Evolutionary conservation across 2,888 invertebrate genomes (phyloP).

Genomic region (Agonum fuliginosum): DNA sequence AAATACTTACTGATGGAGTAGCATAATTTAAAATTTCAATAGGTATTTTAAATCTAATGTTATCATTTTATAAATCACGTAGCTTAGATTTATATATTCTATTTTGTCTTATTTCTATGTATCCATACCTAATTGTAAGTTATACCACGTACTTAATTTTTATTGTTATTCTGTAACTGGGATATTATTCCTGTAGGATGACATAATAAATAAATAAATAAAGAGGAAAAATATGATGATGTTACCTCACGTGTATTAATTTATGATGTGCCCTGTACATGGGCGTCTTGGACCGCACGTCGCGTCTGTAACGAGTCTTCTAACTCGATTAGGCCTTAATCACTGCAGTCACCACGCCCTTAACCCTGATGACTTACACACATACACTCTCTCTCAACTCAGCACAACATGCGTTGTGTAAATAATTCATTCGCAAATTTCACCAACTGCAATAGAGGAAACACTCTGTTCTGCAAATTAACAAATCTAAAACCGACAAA

Average conservation of each 20-base stretch:
- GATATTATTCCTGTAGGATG: too few relatives aligned
- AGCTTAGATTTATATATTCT: too few relatives aligned
- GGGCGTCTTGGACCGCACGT: constrained; percentile 26
- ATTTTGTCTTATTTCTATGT: too few relatives aligned
- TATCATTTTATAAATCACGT: too few relatives aligned
- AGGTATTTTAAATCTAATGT: too few relatives aligned
- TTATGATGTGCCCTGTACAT: constrained; percentile 5
- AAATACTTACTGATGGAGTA: too few relatives aligned
- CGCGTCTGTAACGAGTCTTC: constrained; percentile 50
- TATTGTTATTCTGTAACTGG: too few relatives aligned
- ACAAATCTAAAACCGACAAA: constrained; percentile 31
- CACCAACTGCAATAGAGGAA: not conserved
- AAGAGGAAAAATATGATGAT: too few relatives aligned
- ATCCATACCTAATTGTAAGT: too few relatives aligned
- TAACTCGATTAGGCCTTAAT: constrained; percentile 58
- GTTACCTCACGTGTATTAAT: not conserved
- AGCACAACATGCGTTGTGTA: constrained; percentile 4
- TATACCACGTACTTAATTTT: too few relatives aligned
- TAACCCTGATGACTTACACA: constrained; percentile 25
- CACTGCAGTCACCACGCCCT: constrained; percentile 41
- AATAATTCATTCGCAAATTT: constrained; percentile 26
- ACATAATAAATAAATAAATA: too few relatives aligned
- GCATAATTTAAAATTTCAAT: too few relatives aligned
- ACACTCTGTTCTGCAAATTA: constrained; percentile 32
- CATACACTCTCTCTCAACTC: not conserved